Conservation (phyloP, 2,113 vertebrate species). For the Columba janthina region DNA sequence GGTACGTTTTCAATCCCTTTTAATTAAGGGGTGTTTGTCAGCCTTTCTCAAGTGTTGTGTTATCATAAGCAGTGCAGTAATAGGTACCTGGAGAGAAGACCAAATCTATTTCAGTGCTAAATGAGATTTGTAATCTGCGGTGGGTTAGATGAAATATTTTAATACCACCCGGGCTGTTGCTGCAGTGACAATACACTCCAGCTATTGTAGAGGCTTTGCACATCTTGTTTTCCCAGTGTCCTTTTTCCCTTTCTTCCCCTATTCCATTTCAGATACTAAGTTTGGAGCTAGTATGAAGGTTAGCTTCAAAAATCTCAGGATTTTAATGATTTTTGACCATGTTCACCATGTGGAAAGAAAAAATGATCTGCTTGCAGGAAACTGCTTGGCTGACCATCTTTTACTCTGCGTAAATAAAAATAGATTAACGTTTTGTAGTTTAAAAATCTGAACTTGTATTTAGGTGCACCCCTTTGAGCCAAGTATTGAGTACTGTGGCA, state of each 20-base stretch:
- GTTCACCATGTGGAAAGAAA: neutral
- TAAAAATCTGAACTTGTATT: neutral
- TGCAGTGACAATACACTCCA: neutral
- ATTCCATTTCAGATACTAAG: neutral
- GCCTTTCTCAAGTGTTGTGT: neutral
- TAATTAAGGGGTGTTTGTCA: constrained; percentile 34
- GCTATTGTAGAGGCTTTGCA: neutral
- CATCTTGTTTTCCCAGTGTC: neutral
- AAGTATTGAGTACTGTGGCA: fast-evolving
- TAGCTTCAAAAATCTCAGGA: neutral
- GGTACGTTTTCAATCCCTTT: constrained; percentile 12
- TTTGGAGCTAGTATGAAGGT: neutral
- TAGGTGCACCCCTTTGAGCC: neutral
- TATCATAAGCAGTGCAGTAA: neutral
- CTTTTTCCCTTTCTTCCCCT: neutral
- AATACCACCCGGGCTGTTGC: neutral
- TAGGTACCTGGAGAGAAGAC: neutral
- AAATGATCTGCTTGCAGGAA: neutral
- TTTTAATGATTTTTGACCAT: neutral
- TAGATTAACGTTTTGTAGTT: neutral
- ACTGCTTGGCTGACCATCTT: neutral
- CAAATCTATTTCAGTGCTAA: neutral
- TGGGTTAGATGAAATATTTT: neutral
- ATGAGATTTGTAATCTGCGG: neutral
- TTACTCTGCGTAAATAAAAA: neutral